These are phyloP conservation scores for Ganaspis brasiliensis DNA, from an alignment of 2,888 invertebrate genomes.

Conservation along the genomic window DNA sequence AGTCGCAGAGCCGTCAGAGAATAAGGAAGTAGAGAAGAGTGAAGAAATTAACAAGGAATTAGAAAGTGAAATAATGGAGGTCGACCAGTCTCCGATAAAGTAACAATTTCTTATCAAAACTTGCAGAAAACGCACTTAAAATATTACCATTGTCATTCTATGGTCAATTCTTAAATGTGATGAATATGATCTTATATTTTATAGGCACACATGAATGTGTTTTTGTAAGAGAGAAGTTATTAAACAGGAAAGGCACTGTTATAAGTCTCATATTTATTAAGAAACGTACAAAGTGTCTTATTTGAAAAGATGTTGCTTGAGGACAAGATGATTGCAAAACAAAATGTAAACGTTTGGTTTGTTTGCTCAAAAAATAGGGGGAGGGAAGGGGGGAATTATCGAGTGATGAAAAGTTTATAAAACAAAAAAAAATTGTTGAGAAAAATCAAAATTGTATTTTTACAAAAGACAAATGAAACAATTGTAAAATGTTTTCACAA, in stretches of 20 bases:
- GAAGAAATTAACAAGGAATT: slow-evolving; percentile 45
- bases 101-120: neutral
- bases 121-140: slow-evolving; percentile 5
- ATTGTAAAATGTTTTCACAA: slow-evolving; percentile 3
- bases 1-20: neutral
- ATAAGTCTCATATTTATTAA: slow-evolving; percentile 14
- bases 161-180: slow-evolving; percentile 21
- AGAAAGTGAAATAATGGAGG: slow-evolving; percentile 66
- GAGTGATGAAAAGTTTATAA: slow-evolving; percentile 49
- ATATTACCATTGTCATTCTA: slow-evolving; percentile 23
- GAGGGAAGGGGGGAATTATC: slow-evolving; percentile 44
- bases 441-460: slow-evolving; percentile 56
- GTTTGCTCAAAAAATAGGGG: slow-evolving; percentile 2
- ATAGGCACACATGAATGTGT: slow-evolving; percentile 36
- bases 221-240: slow-evolving; percentile 1
- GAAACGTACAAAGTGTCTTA: slow-evolving; percentile 1
- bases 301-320: neutral
- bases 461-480: slow-evolving; percentile 46
- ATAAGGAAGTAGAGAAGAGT: slow-evolving; percentile 8
- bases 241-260: neutral
- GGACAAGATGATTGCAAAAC: neutral
- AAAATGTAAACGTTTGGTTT: neutral
- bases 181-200: slow-evolving; percentile 30
- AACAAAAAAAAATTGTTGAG: slow-evolving; percentile 26
- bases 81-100: slow-evolving; percentile 67